Evolutionary conservation across 2,888 invertebrate genomes (phyloP), one percentile per base, ranked within the genome.

Genomic region (Anaspis maculata): DNA sequence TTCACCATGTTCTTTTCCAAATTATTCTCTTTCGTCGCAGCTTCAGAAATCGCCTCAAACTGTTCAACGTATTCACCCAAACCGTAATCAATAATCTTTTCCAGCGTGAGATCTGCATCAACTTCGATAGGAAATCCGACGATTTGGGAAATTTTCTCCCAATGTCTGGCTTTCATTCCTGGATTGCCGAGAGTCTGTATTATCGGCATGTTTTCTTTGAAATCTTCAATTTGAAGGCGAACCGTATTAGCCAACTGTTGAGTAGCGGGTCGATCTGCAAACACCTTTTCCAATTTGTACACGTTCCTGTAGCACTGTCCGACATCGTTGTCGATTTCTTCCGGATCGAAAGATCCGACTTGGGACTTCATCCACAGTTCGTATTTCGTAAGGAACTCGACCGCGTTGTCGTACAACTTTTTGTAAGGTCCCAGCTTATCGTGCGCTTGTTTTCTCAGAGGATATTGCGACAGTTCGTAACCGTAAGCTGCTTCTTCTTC

Each of bases 21-120:
- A 56, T 87, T 89, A 59, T 86, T 92, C 64, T 96, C 95, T 63
- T 95, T 96, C 2, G 92, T 91, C 0, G 96, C 96, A 1, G 94
- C 84, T 61, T 95, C 94, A 3, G 92, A 90, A 49, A 96, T 92
- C 1, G 72, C 64, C 63, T 94, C 94, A 61, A 96, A 95, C 64
- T 86, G 88, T 0, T 84, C 71, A 15, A 90, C 81, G 58, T 86
- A 92, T 40, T 92, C 88, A 24, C 83, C 86, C 24, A 96, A 69
- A 28, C 89, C 87, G 61, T 90, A 88, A 57, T 94, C 94, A 28
- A 89, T 82, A 5, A 94, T 82, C 65, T 88, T 88, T 32, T 78
- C 83, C 16, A 96, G 68, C 0, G 89, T 86, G 44, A 89, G 70
- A 15, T 82, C 81, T 0, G 83, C 79, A 38, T 91, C 87, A 1